A percentile compares a stretch with the other conserved stretches of the same genome.
Conservation (phyloP, 1,140 invertebrate genomes). For the Xylocopa sonorina region DNA sequence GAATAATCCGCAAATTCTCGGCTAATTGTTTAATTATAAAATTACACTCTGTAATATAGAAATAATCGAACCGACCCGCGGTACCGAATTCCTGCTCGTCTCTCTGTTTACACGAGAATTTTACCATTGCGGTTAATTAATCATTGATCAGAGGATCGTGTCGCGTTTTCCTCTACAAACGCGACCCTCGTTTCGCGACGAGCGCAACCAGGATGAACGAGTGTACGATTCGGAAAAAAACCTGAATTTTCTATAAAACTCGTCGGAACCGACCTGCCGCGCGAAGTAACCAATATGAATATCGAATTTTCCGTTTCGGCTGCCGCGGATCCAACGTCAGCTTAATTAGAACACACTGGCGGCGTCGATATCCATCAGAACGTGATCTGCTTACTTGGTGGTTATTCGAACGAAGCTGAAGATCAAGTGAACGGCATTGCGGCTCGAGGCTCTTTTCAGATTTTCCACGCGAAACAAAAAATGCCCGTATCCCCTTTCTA, state of each 20-base stretch:
- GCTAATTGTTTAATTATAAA: neutral
- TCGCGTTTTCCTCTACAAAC: neutral
- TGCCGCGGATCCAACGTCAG: no score
- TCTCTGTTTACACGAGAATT: neutral
- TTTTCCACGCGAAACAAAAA: conserved; percentile 66
- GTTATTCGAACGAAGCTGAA: conserved; percentile 27
- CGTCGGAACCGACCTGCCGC: neutral
- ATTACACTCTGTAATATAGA: no score
- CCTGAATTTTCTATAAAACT: neutral
- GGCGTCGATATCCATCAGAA: conserved; percentile 18
- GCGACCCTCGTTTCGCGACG: no score
- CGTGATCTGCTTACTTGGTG: conserved; percentile 9
- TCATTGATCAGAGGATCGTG: neutral
- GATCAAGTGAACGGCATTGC: neutral
- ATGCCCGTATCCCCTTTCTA: conserved; percentile 45
- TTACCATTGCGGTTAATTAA: neutral
- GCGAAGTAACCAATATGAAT: neutral
- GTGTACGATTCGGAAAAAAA: no score
- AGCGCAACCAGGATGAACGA: no score
- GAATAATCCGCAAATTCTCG: neutral
- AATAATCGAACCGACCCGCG: no score
- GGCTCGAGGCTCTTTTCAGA: conserved; percentile 1
- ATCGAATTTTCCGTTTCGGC: neutral
- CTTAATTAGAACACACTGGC: neutral
- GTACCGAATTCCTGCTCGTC: neutral